Evolutionary conservation across 1,140 invertebrate genomes (phyloP).

Genomic region (Papilio xuthus): DNA sequence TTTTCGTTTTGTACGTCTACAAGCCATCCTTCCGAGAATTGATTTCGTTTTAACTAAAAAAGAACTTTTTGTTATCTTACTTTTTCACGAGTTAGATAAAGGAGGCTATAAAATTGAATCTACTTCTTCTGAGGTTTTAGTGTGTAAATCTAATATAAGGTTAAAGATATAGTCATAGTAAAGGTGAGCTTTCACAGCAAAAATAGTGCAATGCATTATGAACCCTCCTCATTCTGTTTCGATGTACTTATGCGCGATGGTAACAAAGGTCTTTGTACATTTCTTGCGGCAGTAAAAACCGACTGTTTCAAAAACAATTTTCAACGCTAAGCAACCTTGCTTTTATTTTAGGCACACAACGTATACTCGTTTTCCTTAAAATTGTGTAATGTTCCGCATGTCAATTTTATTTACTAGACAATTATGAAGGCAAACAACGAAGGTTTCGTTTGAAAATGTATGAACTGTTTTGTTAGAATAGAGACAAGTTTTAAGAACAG

Average conservation of each 20-base stretch:
- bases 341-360: background rate
- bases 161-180: too few relatives aligned
- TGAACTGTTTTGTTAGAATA: background rate
- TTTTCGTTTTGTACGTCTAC: constrained; percentile 22
- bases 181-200: too few relatives aligned
- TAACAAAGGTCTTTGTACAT: too few relatives aligned
- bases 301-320: background rate
- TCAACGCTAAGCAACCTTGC: background rate
- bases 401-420: constrained; percentile 4
- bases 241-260: too few relatives aligned
- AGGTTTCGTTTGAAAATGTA: background rate
- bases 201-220: too few relatives aligned
- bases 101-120: background rate
- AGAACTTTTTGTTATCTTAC: background rate
- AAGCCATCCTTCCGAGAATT: constrained; percentile 26
- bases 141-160: background rate
- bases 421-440: background rate
- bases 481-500: background rate
- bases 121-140: background rate
- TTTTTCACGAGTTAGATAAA: background rate
- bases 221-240: too few relatives aligned
- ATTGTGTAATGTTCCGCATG: background rate
- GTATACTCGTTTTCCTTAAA: constrained; percentile 8
- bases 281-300: background rate
- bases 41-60: background rate